Percentiles rank a stretch among this genome's conserved stretches.
phyloP scores from a whole-genome alignment of 1,140 invertebrate genomes.

The Temnothorax curvispinosus region DNA sequence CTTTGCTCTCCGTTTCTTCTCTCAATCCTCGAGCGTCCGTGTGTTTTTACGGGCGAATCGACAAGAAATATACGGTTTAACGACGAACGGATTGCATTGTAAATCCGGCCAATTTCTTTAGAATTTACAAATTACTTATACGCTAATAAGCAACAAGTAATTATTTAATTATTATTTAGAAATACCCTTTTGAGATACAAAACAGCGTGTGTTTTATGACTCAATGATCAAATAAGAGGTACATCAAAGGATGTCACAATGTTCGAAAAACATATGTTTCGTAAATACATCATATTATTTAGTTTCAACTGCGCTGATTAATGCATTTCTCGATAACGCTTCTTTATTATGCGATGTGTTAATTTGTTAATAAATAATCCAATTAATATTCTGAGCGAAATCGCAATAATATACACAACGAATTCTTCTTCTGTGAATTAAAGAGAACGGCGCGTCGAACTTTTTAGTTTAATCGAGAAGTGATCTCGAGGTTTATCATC shows the following conservation, averaged over 20 bases:
- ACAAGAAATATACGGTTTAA: not conserved
- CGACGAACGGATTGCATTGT: not conserved
- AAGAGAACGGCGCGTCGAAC: not conserved
- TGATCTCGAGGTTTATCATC: not conserved
- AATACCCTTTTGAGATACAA: not conserved
- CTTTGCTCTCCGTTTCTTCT: not conserved
- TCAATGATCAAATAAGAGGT: not conserved
- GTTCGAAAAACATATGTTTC: conserved; percentile 4
- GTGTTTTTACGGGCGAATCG: not conserved
- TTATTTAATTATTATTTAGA: not conserved
- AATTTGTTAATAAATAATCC: no score
- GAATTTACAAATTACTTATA: not conserved
- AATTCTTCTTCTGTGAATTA: not conserved
- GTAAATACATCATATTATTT: not conserved
- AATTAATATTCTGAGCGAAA: not conserved
- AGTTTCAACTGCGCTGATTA: not conserved
- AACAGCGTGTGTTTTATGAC: not conserved
- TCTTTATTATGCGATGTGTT: not conserved
- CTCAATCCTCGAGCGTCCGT: not conserved
- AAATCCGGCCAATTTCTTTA: not conserved
- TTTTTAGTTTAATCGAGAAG: not conserved
- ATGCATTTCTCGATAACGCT: conserved; percentile 18
- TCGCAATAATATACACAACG: not conserved
- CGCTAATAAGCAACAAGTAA: not conserved
- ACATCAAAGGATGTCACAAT: not conserved